These are phyloP conservation scores for Carettochelys insculpta DNA, from an alignment of 2,113 vertebrate genomes.

Conservation along the genomic window DNA sequence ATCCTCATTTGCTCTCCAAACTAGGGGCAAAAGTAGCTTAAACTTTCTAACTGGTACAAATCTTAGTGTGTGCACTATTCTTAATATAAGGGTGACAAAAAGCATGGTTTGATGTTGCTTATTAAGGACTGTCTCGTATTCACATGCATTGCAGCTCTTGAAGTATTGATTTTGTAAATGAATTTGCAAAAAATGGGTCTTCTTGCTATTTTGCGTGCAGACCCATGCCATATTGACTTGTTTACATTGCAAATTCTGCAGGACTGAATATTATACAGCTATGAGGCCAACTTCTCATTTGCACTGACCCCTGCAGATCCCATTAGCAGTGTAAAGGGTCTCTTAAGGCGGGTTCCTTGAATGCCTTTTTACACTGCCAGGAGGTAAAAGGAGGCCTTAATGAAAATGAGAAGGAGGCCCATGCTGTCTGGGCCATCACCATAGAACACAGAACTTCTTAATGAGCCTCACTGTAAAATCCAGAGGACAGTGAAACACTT, in stretches of 20 bases:
- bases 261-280: background rate
- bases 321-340: background rate
- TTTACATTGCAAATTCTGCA: slow-evolving; percentile 35
- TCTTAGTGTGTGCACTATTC: too few species aligned
- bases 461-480: background rate
- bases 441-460: background rate
- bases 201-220: too few species aligned
- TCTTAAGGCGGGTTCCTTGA: background rate
- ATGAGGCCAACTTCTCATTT: slow-evolving; percentile 1
- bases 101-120: too few species aligned
- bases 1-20: too few species aligned
- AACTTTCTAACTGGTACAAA: too few species aligned
- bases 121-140: too few species aligned
- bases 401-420: background rate
- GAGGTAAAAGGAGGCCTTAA: fast-evolving
- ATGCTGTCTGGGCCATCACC: background rate
- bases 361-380: background rate
- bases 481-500: background rate
- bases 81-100: too few species aligned
- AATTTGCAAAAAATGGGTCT: too few species aligned
- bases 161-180: too few species aligned
- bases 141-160: too few species aligned
- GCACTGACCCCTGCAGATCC: background rate
- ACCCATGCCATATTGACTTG: too few species aligned
- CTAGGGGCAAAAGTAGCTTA: too few species aligned